A percentile compares a stretch with the other conserved stretches of the same genome.
phyloP scores from a whole-genome alignment of 2,113 vertebrate genomes.

The Zapornia atra region DNA sequence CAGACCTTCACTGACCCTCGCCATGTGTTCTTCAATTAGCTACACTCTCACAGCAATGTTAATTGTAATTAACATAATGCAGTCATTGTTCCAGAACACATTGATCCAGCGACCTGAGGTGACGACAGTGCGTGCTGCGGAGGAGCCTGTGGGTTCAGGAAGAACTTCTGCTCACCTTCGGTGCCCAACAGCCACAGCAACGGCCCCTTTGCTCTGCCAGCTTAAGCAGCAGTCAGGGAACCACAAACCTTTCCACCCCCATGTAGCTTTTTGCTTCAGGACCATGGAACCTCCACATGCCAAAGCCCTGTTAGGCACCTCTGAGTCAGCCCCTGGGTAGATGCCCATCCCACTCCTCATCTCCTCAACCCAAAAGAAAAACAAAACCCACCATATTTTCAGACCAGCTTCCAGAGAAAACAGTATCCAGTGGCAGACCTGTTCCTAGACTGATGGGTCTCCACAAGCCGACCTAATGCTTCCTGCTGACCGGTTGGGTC shows the following conservation, averaged over 20 bases:
- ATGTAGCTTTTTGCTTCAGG: not conserved
- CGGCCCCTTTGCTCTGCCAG: too few species aligned
- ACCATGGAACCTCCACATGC: not conserved
- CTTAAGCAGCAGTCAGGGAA: too few species aligned
- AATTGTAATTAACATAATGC: not conserved
- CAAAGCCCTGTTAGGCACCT: not conserved
- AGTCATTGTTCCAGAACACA: not conserved
- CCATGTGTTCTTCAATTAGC: not conserved
- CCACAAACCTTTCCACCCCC: too few species aligned
- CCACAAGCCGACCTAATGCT: not conserved
- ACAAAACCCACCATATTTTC: not conserved
- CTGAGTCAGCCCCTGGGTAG: not conserved
- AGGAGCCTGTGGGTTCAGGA: not conserved
- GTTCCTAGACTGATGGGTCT: not conserved
- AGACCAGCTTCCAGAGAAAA: not conserved
- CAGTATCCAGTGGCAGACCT: not conserved
- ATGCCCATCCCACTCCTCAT: not conserved
- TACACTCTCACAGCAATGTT: not conserved
- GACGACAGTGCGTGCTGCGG: not conserved
- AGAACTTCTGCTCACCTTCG: not conserved
- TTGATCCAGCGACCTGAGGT: not conserved
- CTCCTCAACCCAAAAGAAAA: not conserved
- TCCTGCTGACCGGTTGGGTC: not conserved
- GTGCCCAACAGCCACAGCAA: not conserved
- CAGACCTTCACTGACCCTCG: not conserved